A percentile compares a stretch with the other conserved stretches of the same genome.
Conservation (phyloP, 2,888 invertebrate species). For the Laothoe populi region DNA sequence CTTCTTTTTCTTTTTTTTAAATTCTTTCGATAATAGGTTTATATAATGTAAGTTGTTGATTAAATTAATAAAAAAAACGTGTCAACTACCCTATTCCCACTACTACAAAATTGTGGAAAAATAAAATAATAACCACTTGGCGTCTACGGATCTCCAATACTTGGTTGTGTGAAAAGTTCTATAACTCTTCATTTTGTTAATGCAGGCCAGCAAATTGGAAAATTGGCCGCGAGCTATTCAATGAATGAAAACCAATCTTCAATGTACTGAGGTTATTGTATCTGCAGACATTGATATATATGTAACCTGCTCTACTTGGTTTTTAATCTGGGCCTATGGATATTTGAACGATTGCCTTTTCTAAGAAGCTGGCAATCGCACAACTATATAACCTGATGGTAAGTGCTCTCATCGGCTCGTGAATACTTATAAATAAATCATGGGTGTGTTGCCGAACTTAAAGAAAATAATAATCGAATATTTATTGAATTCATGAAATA, state of each 20-base stretch:
- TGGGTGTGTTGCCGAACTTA: no score
- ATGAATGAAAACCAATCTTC: conserved; percentile 29
- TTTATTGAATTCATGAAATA: no score
- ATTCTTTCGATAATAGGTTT: no score
- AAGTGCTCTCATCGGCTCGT: no score
- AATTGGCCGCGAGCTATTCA: conserved; percentile 32
- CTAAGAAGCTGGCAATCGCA: no score
- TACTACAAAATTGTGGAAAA: not conserved
- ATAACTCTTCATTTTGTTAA: conserved; percentile 30
- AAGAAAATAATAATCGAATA: no score
- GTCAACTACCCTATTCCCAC: no score
- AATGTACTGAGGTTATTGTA: conserved; percentile 28
- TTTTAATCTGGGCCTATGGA: conserved; percentile 8
- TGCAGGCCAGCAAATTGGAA: conserved; percentile 31
- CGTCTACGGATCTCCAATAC: not conserved
- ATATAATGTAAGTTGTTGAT: no score
- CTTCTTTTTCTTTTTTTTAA: no score
- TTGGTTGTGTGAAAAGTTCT: conserved; percentile 22
- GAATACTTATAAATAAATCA: no score
- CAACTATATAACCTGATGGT: no score
- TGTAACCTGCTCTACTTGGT: not conserved
- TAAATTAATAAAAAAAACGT: no score
- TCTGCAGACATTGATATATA: conserved; percentile 16
- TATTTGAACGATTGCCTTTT: not conserved
- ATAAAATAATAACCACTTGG: not conserved